Conservation (phyloP, 2,888 invertebrate genomes). For the Argynnis bischoffii region DNA sequence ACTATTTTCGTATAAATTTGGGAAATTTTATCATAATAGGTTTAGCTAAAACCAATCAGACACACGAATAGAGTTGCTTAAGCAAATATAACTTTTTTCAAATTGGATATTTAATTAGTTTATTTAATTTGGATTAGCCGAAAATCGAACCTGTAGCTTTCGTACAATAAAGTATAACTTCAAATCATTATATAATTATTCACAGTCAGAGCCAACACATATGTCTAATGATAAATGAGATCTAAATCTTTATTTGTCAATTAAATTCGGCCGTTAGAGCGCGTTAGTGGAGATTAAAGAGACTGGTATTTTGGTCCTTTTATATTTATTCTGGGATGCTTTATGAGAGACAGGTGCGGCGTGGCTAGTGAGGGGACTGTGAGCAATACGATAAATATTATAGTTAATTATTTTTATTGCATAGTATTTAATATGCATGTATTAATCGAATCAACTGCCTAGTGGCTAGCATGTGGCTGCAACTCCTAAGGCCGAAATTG, state of each 20-base stretch:
- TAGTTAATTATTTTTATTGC: conserved; percentile 20
- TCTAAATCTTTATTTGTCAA: conserved; percentile 46
- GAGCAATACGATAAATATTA: conserved; percentile 24
- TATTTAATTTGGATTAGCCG: no score
- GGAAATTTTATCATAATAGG: no score
- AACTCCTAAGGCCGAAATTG: no score
- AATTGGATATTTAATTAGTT: no score
- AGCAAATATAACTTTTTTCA: no score
- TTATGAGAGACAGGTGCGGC: conserved; percentile 63
- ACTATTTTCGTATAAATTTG: no score
- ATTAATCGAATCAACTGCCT: not conserved
- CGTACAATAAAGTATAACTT: not conserved
- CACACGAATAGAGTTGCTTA: no score
- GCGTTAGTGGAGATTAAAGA: conserved; percentile 58
- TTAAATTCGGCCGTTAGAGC: conserved; percentile 44
- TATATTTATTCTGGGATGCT: conserved; percentile 56
- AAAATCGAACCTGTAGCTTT: not conserved
- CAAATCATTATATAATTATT: conserved; percentile 27
- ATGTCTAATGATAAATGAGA: conserved; percentile 27
- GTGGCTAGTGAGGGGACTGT: conserved; percentile 35
- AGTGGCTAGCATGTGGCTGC: no score
- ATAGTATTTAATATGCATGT: not conserved
- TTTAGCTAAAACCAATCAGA: no score
- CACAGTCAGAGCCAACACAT: conserved; percentile 1
- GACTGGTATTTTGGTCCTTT: conserved; percentile 52